phyloP scores from a whole-genome alignment of 2,113 vertebrate species.

The Phasianus colchicus region DNA sequence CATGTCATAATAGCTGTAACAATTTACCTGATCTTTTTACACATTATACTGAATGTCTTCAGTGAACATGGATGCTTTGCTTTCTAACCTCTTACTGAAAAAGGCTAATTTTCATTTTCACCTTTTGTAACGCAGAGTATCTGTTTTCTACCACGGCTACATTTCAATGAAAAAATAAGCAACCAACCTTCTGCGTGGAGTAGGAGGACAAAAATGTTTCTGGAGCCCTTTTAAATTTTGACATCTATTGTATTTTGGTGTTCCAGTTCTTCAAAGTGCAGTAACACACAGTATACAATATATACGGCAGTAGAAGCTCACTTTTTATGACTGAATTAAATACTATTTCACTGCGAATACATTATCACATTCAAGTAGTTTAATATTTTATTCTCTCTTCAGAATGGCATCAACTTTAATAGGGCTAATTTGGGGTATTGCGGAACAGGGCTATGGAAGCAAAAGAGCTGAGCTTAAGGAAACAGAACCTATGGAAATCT shows the following conservation, averaged over 20 bases:
- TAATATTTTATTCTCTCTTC: slow-evolving; percentile 70
- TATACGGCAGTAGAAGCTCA: not conserved
- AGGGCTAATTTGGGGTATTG: slow-evolving; percentile 72
- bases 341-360: slow-evolving; percentile 25
- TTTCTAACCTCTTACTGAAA: not conserved
- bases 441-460: slow-evolving; percentile 39
- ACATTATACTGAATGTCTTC: not conserved
- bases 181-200: not conserved
- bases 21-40: not conserved
- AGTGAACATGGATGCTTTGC: not conserved
- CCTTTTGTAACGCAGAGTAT: not conserved
- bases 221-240: slow-evolving; percentile 53
- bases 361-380: slow-evolving; percentile 55
- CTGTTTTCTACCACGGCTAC: not conserved
- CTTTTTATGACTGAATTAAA: slow-evolving; percentile 30
- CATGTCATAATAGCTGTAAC: fast-evolving
- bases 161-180: not conserved
- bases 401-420: slow-evolving; percentile 57
- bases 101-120: not conserved
- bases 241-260: not conserved
- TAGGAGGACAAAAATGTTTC: not conserved
- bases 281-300: not conserved
- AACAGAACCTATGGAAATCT: slow-evolving; percentile 26
- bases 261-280: not conserved
- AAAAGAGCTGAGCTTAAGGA: slow-evolving; percentile 35